Base-by-base conservation (phyloP, 23 tunicate species). In the Ciona savignyi region DNA sequence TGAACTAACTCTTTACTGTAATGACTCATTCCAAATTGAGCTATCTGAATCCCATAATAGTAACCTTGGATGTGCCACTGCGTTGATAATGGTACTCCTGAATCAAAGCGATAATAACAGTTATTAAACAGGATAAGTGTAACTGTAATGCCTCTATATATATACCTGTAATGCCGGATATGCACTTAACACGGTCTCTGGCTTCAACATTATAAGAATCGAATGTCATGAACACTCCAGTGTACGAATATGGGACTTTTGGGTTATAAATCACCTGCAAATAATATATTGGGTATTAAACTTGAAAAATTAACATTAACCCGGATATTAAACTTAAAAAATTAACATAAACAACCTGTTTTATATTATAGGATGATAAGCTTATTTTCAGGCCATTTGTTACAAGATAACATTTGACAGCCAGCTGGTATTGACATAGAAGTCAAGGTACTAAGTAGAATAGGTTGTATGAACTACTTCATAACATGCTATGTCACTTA, bases 41-140 rank as follows among this genome's bases (percentile, higher is more conserved):
- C 76, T 31, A 95, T 95, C 71, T 95, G 99, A 67, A 95, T 88
- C 0, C 91, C 81, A 68, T 95, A 95, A 80, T 75, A 95, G 74
- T 95, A 95, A 3, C 96, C 99, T 25, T 95, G 61, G 25, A 66
- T 33, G 33, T 80, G 75, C 99, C 99, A 95, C 62, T 95, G 99
- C 1, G 86, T 83, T 2, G 99, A 88, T 0, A 95, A n/a, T 20
- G 99, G 99, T 49, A 95, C 95, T 22, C 99, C 99, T 82, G 30
- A 3, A 69, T 25, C 0, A 1, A n/a, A 32, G 27, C 23, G 27
- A 35, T 9, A 63, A 63, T 63, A 4, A 63, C 28, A 22, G 26
- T 63, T 63, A 25, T n/a, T 49, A 49, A 49, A 49, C 19, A 49
- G 61, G 61, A 49, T 20, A 49, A 49, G 15, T 11, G 15, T 11